Evolutionary conservation across 2,888 invertebrate species (phyloP), one percentile per base, ranked within the genome.

Genomic region (Diarsia dahlii): DNA sequence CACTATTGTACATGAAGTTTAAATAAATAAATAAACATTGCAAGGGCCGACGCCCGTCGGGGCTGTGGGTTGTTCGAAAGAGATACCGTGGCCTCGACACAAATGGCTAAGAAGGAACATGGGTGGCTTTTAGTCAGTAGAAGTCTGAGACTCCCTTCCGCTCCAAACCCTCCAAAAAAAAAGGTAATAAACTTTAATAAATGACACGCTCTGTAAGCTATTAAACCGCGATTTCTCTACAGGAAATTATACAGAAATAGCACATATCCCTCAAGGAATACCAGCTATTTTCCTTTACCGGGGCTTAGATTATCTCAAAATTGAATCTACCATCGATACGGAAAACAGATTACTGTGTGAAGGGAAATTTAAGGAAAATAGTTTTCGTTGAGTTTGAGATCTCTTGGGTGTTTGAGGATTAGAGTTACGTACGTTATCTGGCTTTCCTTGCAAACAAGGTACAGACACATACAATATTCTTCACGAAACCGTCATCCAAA

Each of bases 191-290:
- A 48, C 12, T 39, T 39, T 8, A 62, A 34, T 20, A 34, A 48
- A 13, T 34, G 18, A 9, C 13, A 52, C 2, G 18, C 18, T 39
- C 4, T 28, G 0, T 8, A 13, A 52, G 9, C 4, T 39, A 28
- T 8, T 28, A 28, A 64, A 45, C 63, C 23, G 34, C 15, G 23
- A 46, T 0, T 56, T 4, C 8, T 9, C 18, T 70, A 74, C 23
- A 86, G 84, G 87, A 84, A 80, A 86, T 80, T 12, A 15, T 45
- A 46, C 48, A 34, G 73, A 79, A 83, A 48, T 74, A 75, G 18
- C 63, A 4, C 20, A 12, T 58, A 9, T 50, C n/a, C 20, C 56
- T 13, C 6, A 23, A 2, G 68, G n/a, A 64, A 34, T 12, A 8
- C n/a, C 18, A 20, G 9, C 23, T 56, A 58, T 64, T 70, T 67